Percentiles rank a stretch among this genome's conserved stretches.
phyloP scores from a whole-genome alignment of 2,797 vertebrate species.

The Arrhamphus sclerolepis region DNA sequence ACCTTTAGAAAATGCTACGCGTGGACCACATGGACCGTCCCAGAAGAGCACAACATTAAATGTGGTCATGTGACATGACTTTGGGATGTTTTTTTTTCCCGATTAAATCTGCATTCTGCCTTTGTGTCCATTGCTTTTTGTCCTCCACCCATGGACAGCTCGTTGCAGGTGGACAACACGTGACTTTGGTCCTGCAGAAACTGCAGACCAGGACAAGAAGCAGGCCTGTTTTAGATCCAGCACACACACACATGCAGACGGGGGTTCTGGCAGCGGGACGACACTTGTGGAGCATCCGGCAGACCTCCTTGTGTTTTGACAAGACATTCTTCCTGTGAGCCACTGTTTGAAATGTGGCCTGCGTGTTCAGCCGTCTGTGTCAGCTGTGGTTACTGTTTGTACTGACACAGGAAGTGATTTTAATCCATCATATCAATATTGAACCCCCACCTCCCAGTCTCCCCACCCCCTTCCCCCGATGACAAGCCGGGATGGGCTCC shows the following conservation, averaged over 20 bases:
- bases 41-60: no score
- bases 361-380: constrained; percentile 52
- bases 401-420: constrained; percentile 8
- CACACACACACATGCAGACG: constrained; percentile 19
- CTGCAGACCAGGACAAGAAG: constrained; percentile 15
- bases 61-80: no score
- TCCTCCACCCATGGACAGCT: no score
- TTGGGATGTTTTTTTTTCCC: no score
- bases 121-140: no score
- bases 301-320: constrained; percentile 76
- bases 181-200: no score
- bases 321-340: constrained; percentile 74
- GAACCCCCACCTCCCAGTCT: no score
- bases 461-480: neutral
- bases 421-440: constrained; percentile 1
- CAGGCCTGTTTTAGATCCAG: constrained; percentile 58
- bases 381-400: constrained; percentile 4
- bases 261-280: constrained; percentile 59
- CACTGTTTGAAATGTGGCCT: constrained; percentile 69
- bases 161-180: no score
- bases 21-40: no score
- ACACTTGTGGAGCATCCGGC: constrained; percentile 76
- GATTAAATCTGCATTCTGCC: no score
- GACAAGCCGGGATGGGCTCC: neutral
- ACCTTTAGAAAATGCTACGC: no score